Percentiles rank a stretch among this genome's conserved stretches.
phyloP scores from a whole-genome alignment of 2,797 vertebrate species.

The Valencia hispanica region DNA sequence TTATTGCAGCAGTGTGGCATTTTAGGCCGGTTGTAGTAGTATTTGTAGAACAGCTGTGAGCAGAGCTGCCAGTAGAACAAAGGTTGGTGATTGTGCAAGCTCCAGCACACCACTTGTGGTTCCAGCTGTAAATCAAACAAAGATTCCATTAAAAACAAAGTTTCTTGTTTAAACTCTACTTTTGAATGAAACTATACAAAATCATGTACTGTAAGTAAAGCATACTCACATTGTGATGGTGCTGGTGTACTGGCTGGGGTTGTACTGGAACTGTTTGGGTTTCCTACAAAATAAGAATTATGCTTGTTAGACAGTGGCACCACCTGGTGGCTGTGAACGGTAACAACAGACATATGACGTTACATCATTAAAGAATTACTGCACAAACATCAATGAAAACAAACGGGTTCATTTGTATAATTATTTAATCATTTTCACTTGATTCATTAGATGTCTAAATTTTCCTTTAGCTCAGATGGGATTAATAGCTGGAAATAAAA shows the following conservation, averaged over 20 bases:
- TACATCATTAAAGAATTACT: background rate
- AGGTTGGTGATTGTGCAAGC: background rate
- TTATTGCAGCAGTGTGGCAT: background rate
- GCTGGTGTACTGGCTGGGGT: background rate
- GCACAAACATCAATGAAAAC: background rate
- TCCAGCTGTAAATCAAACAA: background rate
- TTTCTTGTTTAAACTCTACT: background rate
- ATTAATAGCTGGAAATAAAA: background rate
- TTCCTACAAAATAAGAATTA: background rate
- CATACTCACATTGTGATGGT: background rate
- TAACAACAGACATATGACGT: background rate
- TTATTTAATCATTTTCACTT: background rate
- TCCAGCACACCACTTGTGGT: background rate
- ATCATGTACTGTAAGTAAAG: background rate
- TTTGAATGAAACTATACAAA: background rate
- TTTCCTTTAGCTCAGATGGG: background rate
- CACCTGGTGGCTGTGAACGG: background rate
- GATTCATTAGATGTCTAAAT: background rate
- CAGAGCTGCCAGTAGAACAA: background rate
- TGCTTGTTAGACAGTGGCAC: background rate
- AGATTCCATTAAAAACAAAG: background rate
- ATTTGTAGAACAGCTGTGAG: background rate
- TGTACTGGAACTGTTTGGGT: background rate
- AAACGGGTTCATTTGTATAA: background rate
- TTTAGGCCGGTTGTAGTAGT: background rate